These are phyloP conservation scores for Petrolisthes manimaculis DNA, from an alignment of 2,888 invertebrate species.

Conservation along the genomic window DNA sequence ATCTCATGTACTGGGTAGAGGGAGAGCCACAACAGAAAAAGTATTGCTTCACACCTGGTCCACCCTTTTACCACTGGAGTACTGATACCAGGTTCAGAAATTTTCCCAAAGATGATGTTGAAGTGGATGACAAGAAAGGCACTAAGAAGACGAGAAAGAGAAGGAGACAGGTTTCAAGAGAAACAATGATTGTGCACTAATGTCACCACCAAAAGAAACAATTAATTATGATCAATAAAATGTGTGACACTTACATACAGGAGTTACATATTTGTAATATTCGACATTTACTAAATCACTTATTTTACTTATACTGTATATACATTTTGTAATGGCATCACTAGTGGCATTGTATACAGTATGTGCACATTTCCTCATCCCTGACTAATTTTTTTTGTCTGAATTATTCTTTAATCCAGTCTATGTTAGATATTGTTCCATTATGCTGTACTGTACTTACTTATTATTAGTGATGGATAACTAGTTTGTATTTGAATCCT, in stretches of 20 bases:
- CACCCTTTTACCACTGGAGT: constrained; percentile 87
- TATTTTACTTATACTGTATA: too few relatives aligned
- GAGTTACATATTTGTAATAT: too few relatives aligned
- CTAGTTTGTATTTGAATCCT: too few relatives aligned
- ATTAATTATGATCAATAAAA: background rate
- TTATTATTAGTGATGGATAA: too few relatives aligned
- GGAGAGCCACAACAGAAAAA: constrained; percentile 78
- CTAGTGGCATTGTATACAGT: too few relatives aligned
- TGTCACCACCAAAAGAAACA: background rate
- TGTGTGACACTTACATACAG: background rate
- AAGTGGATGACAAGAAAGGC: background rate
- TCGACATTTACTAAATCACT: too few relatives aligned
- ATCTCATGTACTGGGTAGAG: constrained; percentile 72
- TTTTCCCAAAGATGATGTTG: background rate
- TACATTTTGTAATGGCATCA: too few relatives aligned
- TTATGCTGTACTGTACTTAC: too few relatives aligned
- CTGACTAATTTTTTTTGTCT: too few relatives aligned
- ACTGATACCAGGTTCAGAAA: constrained; percentile 32
- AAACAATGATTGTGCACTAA: background rate
- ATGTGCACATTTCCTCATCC: too few relatives aligned
- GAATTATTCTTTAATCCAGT: too few relatives aligned
- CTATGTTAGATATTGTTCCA: too few relatives aligned
- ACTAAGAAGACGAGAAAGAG: background rate
- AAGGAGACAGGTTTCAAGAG: background rate
- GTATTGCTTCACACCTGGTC: constrained; percentile 86